Conservation (phyloP, 2,888 invertebrate species). For the Ceraclea dissimilis region DNA sequence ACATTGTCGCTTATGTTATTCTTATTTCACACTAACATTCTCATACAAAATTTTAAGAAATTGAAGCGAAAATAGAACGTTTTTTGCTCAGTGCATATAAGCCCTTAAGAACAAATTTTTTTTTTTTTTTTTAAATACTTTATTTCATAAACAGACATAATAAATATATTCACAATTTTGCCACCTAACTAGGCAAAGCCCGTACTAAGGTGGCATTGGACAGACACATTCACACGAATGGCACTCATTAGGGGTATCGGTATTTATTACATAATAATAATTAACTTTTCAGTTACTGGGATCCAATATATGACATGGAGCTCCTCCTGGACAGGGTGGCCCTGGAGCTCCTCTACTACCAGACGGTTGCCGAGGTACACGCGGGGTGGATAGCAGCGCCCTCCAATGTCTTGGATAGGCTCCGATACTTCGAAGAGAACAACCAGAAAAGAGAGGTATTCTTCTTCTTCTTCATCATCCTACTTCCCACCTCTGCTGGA, state of each 20-base stretch:
- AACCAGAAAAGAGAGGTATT: conserved; percentile 82
- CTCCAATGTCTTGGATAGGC: conserved; percentile 58
- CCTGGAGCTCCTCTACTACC: conserved; percentile 78
- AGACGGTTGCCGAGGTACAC: conserved; percentile 81
- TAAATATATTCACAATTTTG: too few relatives aligned
- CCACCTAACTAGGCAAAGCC: too few relatives aligned
- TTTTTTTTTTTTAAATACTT: neutral
- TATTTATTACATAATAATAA: too few relatives aligned
- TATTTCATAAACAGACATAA: too few relatives aligned
- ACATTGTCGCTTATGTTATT: too few relatives aligned
- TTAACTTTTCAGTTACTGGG: conserved; percentile 78
- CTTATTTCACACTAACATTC: too few relatives aligned
- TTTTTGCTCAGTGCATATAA: neutral
- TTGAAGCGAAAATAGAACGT: too few relatives aligned
- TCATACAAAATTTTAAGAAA: too few relatives aligned
- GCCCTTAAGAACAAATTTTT: neutral
- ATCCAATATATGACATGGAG: conserved; percentile 73
- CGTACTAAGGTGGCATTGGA: too few relatives aligned
- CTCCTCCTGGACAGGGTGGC: conserved; percentile 76
- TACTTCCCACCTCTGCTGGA: too few relatives aligned
- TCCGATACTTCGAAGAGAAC: conserved; percentile 64
- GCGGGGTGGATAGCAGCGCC: conserved; percentile 77
- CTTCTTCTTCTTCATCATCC: conserved; percentile 15
- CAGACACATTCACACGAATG: too few relatives aligned
- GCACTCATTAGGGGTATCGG: too few relatives aligned